Evolutionary conservation across 2,113 vertebrate genomes (phyloP).

Genomic region (Poicephalus meyeri): DNA sequence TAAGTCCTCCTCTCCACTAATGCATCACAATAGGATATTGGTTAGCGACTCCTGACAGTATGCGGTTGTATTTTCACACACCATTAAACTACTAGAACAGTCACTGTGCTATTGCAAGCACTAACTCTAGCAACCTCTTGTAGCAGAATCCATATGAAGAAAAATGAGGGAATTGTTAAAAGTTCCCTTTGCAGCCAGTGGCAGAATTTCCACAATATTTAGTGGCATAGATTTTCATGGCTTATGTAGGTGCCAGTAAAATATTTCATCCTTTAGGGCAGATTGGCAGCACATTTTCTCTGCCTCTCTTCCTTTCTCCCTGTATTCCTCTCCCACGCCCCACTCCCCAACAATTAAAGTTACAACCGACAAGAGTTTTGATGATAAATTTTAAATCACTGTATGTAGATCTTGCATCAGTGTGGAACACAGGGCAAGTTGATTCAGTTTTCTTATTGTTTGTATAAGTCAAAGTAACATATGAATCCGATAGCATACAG

Average conservation of each 20-base stretch:
- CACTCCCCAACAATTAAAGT: background rate
- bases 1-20: background rate
- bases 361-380: background rate
- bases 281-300: background rate
- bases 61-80: background rate
- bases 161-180: background rate
- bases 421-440: background rate
- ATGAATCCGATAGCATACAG: background rate
- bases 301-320: background rate
- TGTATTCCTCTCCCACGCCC: background rate
- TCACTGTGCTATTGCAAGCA: background rate
- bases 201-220: background rate
- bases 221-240: background rate
- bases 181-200: background rate
- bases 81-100: background rate
- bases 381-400: background rate
- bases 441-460: background rate
- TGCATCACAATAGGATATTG: background rate
- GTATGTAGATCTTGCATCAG: background rate
- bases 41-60: background rate
- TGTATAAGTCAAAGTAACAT: background rate
- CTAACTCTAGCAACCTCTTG: background rate
- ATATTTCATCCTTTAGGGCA: background rate
- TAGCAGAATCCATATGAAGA: background rate
- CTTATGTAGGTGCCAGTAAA: background rate